Conservation (phyloP, 2,888 invertebrate species). For the Bruchidius siliquastri region DNA sequence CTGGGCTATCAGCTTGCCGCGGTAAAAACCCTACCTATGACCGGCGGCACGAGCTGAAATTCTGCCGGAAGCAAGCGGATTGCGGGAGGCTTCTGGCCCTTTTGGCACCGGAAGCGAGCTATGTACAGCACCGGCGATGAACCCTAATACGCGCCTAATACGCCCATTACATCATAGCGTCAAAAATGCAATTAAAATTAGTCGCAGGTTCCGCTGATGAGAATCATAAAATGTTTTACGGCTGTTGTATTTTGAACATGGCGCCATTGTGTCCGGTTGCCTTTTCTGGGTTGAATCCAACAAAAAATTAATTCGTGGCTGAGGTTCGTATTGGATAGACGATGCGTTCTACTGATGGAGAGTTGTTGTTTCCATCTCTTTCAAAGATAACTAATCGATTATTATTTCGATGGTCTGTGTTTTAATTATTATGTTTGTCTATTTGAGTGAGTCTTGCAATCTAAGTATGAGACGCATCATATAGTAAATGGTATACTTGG, state of each 20-base stretch:
- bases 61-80: background rate
- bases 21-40: background rate
- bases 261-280: background rate
- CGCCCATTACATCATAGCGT: background rate
- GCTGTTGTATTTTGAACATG: background rate
- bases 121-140: background rate
- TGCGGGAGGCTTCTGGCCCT: background rate
- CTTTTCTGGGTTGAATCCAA: background rate
- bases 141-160: background rate
- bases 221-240: background rate
- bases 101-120: background rate
- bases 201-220: background rate
- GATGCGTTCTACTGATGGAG: too few relatives aligned
- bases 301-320: background rate
- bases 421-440: too few relatives aligned
- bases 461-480: too few relatives aligned
- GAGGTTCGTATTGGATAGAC: too few relatives aligned
- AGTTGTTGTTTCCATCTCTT: too few relatives aligned
- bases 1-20: background rate
- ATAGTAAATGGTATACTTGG: too few relatives aligned
- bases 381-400: too few relatives aligned
- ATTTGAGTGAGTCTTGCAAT: too few relatives aligned
- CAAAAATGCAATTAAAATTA: background rate
- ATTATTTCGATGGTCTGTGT: too few relatives aligned
- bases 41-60: background rate